Evolutionary conservation across 1,140 invertebrate species (phyloP), one percentile per base, ranked within the genome.

Genomic region (Drosophila bipectinata): DNA sequence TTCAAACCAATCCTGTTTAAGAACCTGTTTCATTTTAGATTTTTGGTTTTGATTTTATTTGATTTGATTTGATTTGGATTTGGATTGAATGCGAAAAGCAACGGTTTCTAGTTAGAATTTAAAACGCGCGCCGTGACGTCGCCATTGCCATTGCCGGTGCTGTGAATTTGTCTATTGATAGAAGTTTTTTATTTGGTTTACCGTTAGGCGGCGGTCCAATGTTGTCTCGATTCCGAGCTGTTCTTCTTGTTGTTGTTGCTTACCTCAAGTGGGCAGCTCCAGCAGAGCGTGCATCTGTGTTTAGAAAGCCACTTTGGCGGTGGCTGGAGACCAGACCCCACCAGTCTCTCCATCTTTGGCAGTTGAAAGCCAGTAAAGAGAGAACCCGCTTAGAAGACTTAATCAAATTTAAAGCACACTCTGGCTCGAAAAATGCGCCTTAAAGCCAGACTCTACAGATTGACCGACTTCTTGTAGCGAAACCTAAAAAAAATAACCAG

Each of bases 101-200:
- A 66, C 78, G 48, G 72, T 63, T 55, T 62, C 48, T 71, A 60
- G 64, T 51, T 80, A 79, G 79, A 83, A 83, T 84, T 77, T 68
- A 28, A 79, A 83, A 58, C 55, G 72, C 80, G 80, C 80, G 72
- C 80, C 75, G 72, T 84, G 80, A 79, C 80, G 80, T 83, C 80
- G 71, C 62, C 79, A 18, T 18, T 18, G 71, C 62, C 44, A 28
- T 44, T 18, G n/a, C 34, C 12, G 15, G 9, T 26, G 41, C 21
- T 21, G 21, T 68, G 14, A 10, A 30, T 15, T 62, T 60, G 28
- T 34, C 57, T 75, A 87, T 87, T 73, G 72, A 81, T 85, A 77
- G 76, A 83, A 77, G 72, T 66, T 60, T 77, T 85, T 71, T 57
- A 68, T 82, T 85, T 87, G 79, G 66, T 85, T 87, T 88, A 87